Percentiles rank a stretch among this genome's conserved stretches.
phyloP scores from a whole-genome alignment of 2,888 invertebrate species.

The Himalopsyche tibetana region DNA sequence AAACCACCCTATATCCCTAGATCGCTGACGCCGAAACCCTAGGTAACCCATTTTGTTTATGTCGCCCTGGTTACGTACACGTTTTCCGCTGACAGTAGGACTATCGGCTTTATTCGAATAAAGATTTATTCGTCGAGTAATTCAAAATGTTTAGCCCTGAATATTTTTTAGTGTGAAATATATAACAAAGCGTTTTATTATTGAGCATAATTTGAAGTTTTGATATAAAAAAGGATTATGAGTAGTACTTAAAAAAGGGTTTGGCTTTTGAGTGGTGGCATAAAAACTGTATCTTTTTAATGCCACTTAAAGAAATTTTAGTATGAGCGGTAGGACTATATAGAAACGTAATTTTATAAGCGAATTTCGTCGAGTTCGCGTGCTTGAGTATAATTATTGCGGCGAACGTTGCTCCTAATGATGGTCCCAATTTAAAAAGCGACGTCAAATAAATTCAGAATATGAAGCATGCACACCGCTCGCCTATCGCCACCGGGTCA shows the following conservation, averaged over 20 bases:
- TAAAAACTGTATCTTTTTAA: constrained; percentile 41
- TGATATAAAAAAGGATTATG: background rate
- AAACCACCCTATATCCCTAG: too few relatives aligned
- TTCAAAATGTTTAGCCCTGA: too few relatives aligned
- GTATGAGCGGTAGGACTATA: background rate
- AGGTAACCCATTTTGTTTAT: too few relatives aligned
- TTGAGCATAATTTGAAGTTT: background rate
- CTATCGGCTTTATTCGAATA: too few relatives aligned
- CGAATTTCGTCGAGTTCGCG: background rate
- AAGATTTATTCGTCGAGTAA: too few relatives aligned
- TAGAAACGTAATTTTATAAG: constrained; percentile 15
- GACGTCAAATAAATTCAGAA: constrained; percentile 22
- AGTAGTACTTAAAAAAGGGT: constrained; percentile 11
- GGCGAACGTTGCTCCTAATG: constrained; percentile 19
- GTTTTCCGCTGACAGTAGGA: too few relatives aligned
- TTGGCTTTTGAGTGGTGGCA: background rate
- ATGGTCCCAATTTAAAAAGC: constrained; percentile 29
- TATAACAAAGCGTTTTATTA: too few relatives aligned
- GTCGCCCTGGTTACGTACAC: too few relatives aligned
- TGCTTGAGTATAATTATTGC: constrained; percentile 18
- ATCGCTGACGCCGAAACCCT: too few relatives aligned
- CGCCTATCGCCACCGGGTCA: background rate
- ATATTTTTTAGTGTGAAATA: too few relatives aligned
- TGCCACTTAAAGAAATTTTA: constrained; percentile 20
- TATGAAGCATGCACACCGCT: constrained; percentile 16